Evolutionary conservation across 2,888 invertebrate species (phyloP).

Genomic region (Peribatodes rhomboidaria): DNA sequence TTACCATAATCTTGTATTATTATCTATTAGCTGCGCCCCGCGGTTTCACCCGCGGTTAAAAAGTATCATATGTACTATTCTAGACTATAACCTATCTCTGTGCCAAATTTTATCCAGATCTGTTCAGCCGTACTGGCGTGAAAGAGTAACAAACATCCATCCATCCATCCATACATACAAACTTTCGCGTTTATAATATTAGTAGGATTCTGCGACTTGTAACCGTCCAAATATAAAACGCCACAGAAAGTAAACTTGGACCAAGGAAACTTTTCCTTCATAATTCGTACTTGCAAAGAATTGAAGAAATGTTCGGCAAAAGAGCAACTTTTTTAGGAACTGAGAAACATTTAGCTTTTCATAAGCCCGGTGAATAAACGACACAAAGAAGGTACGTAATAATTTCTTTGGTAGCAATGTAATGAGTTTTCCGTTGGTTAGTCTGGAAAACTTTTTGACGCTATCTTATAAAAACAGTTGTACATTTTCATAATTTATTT

Average conservation of each 20-base stretch:
- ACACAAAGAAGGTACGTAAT: conserved; percentile 26
- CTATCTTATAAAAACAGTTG: background rate
- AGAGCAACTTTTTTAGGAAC: conserved; percentile 24
- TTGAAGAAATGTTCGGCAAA: conserved; percentile 16
- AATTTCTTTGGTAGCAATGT: conserved; percentile 20
- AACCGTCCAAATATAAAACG: background rate
- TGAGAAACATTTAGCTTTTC: conserved; percentile 39
- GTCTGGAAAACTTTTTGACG: conserved; percentile 14
- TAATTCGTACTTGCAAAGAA: conserved; percentile 22
- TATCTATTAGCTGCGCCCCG: no score
- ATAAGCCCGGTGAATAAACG: conserved; percentile 40
- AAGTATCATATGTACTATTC: no score
- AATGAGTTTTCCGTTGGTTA: conserved; percentile 12
- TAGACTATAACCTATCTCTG: no score
- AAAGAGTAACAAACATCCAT: no score
- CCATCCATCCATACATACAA: no score
- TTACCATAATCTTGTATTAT: no score
- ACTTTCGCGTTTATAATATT: no score
- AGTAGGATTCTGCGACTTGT: background rate
- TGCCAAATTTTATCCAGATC: no score
- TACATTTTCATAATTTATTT: background rate
- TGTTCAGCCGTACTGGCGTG: no score
- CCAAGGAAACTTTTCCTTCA: conserved; percentile 17
- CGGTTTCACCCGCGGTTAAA: no score
- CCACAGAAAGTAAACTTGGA: background rate